Evolutionary conservation across 2,888 invertebrate species (phyloP).

Genomic region (Cheilosia scutellata): DNA sequence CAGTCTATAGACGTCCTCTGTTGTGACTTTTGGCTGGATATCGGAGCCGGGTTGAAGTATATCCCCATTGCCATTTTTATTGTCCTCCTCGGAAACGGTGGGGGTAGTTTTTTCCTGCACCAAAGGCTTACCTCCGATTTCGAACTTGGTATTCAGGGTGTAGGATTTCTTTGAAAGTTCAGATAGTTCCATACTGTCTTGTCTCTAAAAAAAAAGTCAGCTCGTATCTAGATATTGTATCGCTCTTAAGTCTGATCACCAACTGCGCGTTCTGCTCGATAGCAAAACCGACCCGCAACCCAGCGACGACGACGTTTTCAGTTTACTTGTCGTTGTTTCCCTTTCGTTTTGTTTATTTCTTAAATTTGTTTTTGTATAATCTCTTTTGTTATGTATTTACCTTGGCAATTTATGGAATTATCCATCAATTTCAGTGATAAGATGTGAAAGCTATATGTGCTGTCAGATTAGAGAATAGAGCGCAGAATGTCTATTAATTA

Average conservation of each 20-base stretch:
- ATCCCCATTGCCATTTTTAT: constrained; percentile 13
- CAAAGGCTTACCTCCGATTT: constrained; percentile 75
- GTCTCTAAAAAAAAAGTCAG: constrained; percentile 71
- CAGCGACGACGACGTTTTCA: constrained; percentile 12
- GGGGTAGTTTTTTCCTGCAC: constrained; percentile 55
- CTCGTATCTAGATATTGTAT: constrained; percentile 23
- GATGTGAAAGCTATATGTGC: background rate
- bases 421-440: constrained; percentile 62
- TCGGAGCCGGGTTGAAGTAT: constrained; percentile 82
- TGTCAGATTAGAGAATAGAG: background rate
- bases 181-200: constrained; percentile 79
- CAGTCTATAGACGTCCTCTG: constrained; percentile 80
- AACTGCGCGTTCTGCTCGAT: constrained; percentile 49
- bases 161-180: constrained; percentile 82
- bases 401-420: constrained; percentile 49
- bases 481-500: constrained; percentile 7
- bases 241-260: constrained; percentile 60
- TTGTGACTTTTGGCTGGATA: constrained; percentile 81
- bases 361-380: constrained; percentile 46
- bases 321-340: constrained; percentile 45
- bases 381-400: constrained; percentile 57
- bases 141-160: constrained; percentile 81
- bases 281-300: background rate
- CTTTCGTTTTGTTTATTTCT: constrained; percentile 66
- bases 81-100: constrained; percentile 20